Evolutionary conservation across 2,113 vertebrate genomes (phyloP), one percentile per base, ranked within the genome.

Genomic region (Nothobranchius kuhntae): DNA sequence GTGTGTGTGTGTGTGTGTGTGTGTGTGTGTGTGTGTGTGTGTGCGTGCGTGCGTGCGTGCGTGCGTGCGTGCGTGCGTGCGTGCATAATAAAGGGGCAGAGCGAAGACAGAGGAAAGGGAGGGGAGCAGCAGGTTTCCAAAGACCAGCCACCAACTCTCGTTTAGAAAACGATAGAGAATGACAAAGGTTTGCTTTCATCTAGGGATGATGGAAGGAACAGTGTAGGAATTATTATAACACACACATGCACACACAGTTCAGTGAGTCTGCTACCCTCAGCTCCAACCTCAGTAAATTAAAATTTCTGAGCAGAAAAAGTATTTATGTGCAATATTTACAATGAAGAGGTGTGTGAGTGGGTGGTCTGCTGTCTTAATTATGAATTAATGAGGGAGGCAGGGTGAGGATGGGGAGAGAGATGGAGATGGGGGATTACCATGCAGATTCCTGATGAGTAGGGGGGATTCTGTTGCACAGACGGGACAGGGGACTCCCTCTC

Each of bases 121-220:
- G 77, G 89, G 78, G 77, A 78, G 13, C 89, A 90, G 90, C 87
- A 85, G 88, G 86, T 91, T 83, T 73, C 77, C 80, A 52, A 75
- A 81, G 81, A 87, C 75, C 77, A 63, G 74, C 77, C 72, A 81
- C 68, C 73, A 40, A 74, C 77, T 81, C 81, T 89, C 80, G 75
- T 90, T 91, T 88, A 86, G 86, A 89, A 86, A 89, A 85, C 68
- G 70, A 85, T 87, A 64, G 59, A 74, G 71, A 74, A 82, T 52
- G 76, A 88, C 82, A 89, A 90, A 89, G 80, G 86, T 85, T 86
- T 62, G 73, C 90, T 92, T 92, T 92, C 68, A 91, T 91, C 81
- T 57, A 14, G 50, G 65, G 71, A 40, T 52, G 70, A 44, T 72
- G 77, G 81, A 73, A 80, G 71, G 80, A 81, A 85, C 80, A 78